Evolutionary conservation across 1,140 invertebrate species (phyloP), one percentile per base, ranked within the genome.

Genomic region (Brachionus rotundiformis): DNA sequence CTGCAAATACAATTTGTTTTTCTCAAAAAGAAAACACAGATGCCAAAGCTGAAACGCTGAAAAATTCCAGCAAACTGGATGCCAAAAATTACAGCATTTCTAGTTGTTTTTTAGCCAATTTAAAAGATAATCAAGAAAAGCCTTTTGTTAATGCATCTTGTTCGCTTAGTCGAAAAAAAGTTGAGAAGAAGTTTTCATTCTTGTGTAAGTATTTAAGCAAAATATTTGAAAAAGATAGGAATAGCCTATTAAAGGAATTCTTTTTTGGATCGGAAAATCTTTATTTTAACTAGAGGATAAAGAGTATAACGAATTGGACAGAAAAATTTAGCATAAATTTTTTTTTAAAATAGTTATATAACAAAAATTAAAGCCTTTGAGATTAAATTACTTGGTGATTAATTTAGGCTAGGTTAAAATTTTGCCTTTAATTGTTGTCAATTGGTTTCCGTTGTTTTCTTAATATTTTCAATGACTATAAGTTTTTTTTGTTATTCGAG

Each of bases 111-210:
- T 44, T 73, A 11, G 68, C 68, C 41, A 73, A 44, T 73, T 47
- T 44, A 44, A 73, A 73, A n/a, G 63, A 68, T 19, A 19, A 68
- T 31, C 33, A 68, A 16, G 16, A 31, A 68, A 68, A 36, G 16
- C 33, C 11, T 36, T 33, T n/a, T 8, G 19, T 29, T 39, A 71
- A 36, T 71, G 13, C 65, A 71, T 27, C 68, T 19, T 68, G 63
- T 68, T 73, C 68, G 16, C 29, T 73, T 44, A 73, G 39, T 73
- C 68, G 68, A 44, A 73, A 73, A 44, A 73, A 73, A 44, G 25
- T 73, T 10, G 68, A 73, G 29, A 73, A 73, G 44, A 73, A 73
- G 44, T 73, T 73, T n/a, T 73, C 36, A 11, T 73, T 73, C 44
- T 44, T 73, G 10, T 25, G 68, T 73, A 73, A 73, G 33, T 73